Base-by-base conservation (phyloP, 1,140 invertebrate species). In the Drosophila repletoides region DNA sequence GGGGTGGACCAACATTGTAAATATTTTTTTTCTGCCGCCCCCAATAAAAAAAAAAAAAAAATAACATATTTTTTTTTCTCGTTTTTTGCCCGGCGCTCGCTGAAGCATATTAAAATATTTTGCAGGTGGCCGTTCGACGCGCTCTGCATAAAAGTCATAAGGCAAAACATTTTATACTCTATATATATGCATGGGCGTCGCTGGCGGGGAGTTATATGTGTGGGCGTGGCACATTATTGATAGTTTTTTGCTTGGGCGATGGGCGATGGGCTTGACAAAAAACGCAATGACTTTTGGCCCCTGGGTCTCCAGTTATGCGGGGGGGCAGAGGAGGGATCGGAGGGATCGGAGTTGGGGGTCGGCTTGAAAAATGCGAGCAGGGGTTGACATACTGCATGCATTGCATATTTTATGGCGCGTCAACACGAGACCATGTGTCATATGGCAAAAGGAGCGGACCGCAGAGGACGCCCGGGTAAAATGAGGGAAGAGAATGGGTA, bases 391-490 rank as follows among this genome's bases (percentile, higher is more conserved):
- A 84, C 79, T 84, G 79, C 79, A 79, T 86, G 79, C 79, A 79
- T 75, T 84, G 79, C 79, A 84, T 84, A 84, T 84, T 86, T 84
- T 84, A 84, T 84, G 71, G 66, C 80, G 75, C 79, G 75, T 84
- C 79, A 84, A 84, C 80, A 84, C 80, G 79, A 86, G 74, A 86
- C 80, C 79, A 84, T 84, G 79, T 84, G 80, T 86, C 79, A 79
- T 71, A 66, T 67, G 59, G 73, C 70, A 66, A 26, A 43, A 29
- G 53, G 19, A 38, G 34, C 53, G 41, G 14, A 46, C 45, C 55
- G 22, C 36, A 38, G 14, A 22, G 19, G n/a, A 22, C 10, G 17
- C 1, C 6, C 2, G 12, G n/a, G n/a, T 5, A 4, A 24, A 24
- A 1, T 17, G 10, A 12, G 46, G 29, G 33, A 26, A 7, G n/a